Percentiles rank a stretch among this genome's conserved stretches.
Conservation (phyloP, 2,797 vertebrate genomes). For the Sebastolobus altivelis region DNA sequence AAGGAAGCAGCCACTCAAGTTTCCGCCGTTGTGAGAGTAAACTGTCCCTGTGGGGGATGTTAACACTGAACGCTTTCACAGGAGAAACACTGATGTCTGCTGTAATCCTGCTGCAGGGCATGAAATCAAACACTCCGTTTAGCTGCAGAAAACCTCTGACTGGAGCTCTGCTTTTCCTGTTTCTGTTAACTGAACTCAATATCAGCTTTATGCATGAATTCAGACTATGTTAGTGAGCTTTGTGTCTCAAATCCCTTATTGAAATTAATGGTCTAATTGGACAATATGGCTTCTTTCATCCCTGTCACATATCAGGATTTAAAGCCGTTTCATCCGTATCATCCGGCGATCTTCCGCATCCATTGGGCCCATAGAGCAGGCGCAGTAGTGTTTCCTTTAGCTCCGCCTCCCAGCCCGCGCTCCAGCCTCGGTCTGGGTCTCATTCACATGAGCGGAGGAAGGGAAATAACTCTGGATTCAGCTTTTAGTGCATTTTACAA, state of each 20-base stretch:
- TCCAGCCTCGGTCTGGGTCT: too few species aligned
- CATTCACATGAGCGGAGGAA: too few species aligned
- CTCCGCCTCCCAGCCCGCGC: too few species aligned
- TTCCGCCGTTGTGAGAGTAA: slow-evolving; percentile 26
- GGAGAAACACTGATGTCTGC: slow-evolving; percentile 19
- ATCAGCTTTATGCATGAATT: background rate
- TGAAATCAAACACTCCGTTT: slow-evolving; percentile 6
- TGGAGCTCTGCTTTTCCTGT: slow-evolving; percentile 6
- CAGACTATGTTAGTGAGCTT: background rate
- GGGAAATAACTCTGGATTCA: too few species aligned
- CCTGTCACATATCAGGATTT: background rate
- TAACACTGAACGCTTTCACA: slow-evolving; percentile 44
- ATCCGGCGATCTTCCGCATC: too few species aligned
- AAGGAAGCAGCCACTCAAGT: slow-evolving; percentile 39
- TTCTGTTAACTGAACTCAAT: background rate
- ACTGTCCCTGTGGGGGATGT: slow-evolving; percentile 27
- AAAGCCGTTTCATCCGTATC: too few species aligned
- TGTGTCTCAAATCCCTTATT: too few species aligned
- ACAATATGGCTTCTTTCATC: background rate
- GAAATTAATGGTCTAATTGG: background rate
- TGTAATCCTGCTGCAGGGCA: slow-evolving; percentile 18
- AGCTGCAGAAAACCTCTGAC: background rate
- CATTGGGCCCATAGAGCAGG: too few species aligned
- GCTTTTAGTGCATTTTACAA: too few species aligned
- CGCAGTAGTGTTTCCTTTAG: too few species aligned